phyloP scores from a whole-genome alignment of 2,888 invertebrate genomes.

The Pachydiplax longipennis region DNA sequence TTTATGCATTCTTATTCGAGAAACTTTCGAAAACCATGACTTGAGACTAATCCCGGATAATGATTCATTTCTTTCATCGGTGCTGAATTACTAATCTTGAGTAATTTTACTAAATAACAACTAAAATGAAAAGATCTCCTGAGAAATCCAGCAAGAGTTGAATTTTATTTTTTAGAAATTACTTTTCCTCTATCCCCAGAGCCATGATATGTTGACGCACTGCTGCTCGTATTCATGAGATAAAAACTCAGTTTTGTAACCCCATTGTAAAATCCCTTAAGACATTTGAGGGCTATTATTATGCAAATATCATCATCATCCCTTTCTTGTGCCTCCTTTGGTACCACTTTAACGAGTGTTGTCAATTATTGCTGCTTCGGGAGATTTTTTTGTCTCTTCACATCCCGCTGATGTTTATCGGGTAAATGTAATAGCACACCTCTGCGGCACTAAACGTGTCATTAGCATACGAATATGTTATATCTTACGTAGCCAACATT shows the following conservation, averaged over 20 bases:
- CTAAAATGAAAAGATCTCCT: too few relatives aligned
- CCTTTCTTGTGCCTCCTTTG: not conserved
- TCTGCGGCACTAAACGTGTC: not conserved
- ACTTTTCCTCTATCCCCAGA: too few relatives aligned
- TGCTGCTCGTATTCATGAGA: not conserved
- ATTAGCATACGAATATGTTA: not conserved
- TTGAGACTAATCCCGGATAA: too few relatives aligned
- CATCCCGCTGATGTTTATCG: constrained; percentile 13
- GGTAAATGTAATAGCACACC: constrained; percentile 7
- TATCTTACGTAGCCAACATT: not conserved
- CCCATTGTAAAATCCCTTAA: not conserved
- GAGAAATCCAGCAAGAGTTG: too few relatives aligned
- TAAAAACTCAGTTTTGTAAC: not conserved
- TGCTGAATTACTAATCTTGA: too few relatives aligned
- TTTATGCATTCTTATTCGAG: too few relatives aligned
- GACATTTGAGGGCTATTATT: constrained; percentile 1
- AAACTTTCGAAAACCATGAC: too few relatives aligned
- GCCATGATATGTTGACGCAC: not conserved
- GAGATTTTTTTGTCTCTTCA: constrained; percentile 6
- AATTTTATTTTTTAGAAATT: too few relatives aligned
- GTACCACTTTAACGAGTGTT: not conserved
- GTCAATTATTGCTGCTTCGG: constrained; percentile 10
- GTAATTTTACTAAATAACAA: too few relatives aligned
- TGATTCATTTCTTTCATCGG: too few relatives aligned
- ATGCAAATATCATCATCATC: constrained; percentile 31